phyloP scores from a whole-genome alignment of 2,113 vertebrate species.

The Spermophilus dauricus region DNA sequence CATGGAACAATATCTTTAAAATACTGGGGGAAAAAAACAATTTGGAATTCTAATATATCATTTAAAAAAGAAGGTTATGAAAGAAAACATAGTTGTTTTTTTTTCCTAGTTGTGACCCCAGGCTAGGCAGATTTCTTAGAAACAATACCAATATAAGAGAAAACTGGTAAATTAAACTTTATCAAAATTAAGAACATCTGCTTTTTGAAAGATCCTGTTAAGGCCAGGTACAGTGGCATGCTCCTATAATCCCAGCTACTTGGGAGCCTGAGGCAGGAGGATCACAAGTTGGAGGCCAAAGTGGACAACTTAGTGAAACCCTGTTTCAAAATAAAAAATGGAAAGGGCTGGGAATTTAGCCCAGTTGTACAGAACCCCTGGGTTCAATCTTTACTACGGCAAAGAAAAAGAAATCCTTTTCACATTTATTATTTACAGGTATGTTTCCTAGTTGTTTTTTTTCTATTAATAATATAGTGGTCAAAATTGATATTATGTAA shows the following conservation, averaged over 20 bases:
- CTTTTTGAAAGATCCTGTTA: background rate
- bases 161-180: background rate
- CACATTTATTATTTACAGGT: too few species aligned
- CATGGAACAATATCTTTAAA: background rate
- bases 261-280: background rate
- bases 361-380: background rate
- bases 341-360: background rate
- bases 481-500: background rate
- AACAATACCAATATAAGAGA: background rate
- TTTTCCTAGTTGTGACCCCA: background rate
- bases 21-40: background rate
- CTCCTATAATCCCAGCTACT: background rate
- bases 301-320: background rate
- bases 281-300: background rate
- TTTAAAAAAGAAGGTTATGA: background rate
- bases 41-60: background rate
- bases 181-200: background rate
- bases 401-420: too few species aligned
- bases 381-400: too few species aligned
- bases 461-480: background rate
- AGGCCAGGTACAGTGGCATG: background rate
- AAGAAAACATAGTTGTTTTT: background rate
- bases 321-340: background rate
- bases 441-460: too few species aligned
- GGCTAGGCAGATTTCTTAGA: background rate